Evolutionary conservation across 2,113 vertebrate species (phyloP), one percentile per base, ranked within the genome.

Genomic region (Burhinus oedicnemus): DNA sequence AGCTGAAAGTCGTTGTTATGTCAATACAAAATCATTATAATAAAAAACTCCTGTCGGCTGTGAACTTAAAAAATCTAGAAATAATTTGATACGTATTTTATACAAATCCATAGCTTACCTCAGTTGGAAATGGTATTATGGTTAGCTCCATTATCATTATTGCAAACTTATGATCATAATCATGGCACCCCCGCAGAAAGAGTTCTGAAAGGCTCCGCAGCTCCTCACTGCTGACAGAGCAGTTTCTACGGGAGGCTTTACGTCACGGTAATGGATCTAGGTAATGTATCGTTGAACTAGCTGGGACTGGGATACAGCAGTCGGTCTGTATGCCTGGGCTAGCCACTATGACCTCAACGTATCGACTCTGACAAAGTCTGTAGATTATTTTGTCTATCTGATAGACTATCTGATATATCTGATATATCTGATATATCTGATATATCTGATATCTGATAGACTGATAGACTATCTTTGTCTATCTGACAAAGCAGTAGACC

Each of bases 1-100:
- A 96, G 91, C 79, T 94, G 85, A 97, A 97, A 92, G 90, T 96
- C 90, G 54, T 97, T 83, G 97, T 96, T 97, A 97, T 96, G 83
- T 97, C 97, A 97, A 91, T 98, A 97, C 76, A 84, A 97, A 97
- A 97, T 97, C 84, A 93, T 97, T 98, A 96, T 70, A 97, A 89
- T 96, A 97, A 97, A 97, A 97, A 49, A 96, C 95, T 96, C 95
- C 94, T 96, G 83, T 96, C 16, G 68, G 30, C 72, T 92, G 86
- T 7, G 76, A 97, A 91, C 83, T 96, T 93, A 96, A 97, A 96
- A 98, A 95, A 69, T 88, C 75, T 86, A 94, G 70, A 82, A 96
- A 81, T 97, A 94, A 97, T 97, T 98, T 96, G 88, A 94, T 89
- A 96, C 4, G 75, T 96, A 88, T 98, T 97, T 95, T 97, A 96